Conservation (phyloP, 2,113 vertebrate genomes). For the Buteo buteo region DNA sequence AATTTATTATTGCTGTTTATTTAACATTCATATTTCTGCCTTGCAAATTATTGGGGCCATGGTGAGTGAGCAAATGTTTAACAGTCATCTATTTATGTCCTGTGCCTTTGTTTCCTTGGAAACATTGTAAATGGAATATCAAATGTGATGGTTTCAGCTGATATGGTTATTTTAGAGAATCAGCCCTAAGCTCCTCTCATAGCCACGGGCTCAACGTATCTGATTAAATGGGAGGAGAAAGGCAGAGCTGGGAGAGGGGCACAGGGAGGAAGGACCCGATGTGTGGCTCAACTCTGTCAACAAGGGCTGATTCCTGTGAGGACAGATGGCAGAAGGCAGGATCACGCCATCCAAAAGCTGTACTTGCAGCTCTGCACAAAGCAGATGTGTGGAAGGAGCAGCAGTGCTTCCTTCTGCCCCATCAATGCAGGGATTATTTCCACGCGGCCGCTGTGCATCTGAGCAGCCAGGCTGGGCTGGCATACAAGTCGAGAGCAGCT, state of each 20-base stretch:
- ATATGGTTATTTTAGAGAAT: constrained; percentile 47
- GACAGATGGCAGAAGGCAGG: constrained; percentile 54
- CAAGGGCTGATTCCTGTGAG: not conserved
- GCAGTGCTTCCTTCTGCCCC: not conserved
- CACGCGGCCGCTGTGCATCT: not conserved
- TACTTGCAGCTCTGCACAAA: not conserved
- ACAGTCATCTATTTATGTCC: constrained; percentile 54
- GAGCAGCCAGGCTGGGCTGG: not conserved
- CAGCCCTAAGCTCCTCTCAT: constrained; percentile 27
- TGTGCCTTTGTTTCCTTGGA: constrained; percentile 64
- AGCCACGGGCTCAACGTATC: constrained; percentile 10
- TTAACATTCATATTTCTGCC: constrained; percentile 31
- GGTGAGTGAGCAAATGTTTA: constrained; percentile 37
- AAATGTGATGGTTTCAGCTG: constrained; percentile 56
- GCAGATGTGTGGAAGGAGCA: constrained; percentile 24
- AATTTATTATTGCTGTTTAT: constrained; percentile 41
- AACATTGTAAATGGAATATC: constrained; percentile 65
- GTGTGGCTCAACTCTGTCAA: constrained; percentile 40
- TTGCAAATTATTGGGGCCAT: not conserved
- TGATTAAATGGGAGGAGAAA: constrained; percentile 53
- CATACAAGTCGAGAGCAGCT: not conserved
- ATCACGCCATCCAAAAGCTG: not conserved
- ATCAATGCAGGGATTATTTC: not conserved
- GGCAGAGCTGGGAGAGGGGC: not conserved
- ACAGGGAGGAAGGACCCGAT: not conserved